phyloP scores from a whole-genome alignment of 2,113 vertebrate genomes.

The Scytalopus superciliaris region DNA sequence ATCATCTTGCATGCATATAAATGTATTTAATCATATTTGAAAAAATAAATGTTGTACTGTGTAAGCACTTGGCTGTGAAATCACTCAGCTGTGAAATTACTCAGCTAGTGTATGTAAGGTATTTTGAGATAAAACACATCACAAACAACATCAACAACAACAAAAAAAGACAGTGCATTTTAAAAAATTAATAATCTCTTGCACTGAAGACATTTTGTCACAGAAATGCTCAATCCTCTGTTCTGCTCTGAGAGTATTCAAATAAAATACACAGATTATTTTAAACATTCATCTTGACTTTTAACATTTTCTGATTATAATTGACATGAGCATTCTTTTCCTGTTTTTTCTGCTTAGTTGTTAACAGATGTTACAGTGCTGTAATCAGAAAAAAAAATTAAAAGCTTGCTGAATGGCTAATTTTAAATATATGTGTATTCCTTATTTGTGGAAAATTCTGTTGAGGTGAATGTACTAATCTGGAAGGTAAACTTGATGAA shows the following conservation, averaged over 20 bases:
- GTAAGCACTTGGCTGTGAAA: background rate
- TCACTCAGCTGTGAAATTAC: background rate
- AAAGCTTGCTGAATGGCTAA: background rate
- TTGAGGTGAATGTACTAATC: background rate
- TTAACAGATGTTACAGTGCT: background rate
- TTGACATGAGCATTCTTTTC: background rate
- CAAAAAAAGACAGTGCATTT: background rate
- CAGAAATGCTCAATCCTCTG: background rate
- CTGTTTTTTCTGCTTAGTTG: background rate
- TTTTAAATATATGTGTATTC: background rate
- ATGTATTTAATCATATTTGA: background rate
- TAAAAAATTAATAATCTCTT: background rate
- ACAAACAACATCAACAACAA: background rate
- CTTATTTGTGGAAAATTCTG: background rate
- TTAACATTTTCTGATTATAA: background rate
- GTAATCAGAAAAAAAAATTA: background rate
- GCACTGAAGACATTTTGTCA: background rate
- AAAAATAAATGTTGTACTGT: background rate
- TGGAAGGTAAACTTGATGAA: background rate
- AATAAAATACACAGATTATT: no score
- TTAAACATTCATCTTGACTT: no score
- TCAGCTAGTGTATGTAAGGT: background rate
- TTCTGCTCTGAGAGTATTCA: background rate
- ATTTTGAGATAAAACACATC: background rate
- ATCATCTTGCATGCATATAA: background rate